Percentiles rank a stretch among this genome's conserved stretches.
Conservation (phyloP, 2,888 invertebrate species). For the Phyto melanocephala region DNA sequence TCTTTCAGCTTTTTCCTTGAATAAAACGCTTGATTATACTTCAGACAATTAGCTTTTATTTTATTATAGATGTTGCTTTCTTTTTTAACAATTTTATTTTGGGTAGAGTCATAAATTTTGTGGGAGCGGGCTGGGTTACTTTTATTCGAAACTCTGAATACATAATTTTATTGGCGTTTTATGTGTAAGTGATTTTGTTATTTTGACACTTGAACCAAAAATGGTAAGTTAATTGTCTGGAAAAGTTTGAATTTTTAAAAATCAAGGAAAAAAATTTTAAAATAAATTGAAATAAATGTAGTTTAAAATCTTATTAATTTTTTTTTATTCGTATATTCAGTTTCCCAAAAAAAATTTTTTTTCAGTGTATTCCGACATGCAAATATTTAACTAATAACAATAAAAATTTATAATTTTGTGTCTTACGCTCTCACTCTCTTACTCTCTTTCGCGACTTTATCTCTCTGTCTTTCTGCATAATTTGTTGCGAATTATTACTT, state of each 20-base stretch:
- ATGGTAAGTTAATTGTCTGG: not conserved
- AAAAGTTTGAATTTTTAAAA: not conserved
- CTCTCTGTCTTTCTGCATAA: not conserved
- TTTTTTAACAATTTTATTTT: constrained; percentile 9
- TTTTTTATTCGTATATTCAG: no score
- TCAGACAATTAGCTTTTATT: constrained; percentile 61
- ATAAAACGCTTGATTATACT: constrained; percentile 48
- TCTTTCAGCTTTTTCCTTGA: not conserved
- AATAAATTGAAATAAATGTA: no score
- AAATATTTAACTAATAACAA: no score
- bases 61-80: constrained; percentile 17
- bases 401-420: no score
- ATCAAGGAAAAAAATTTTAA: not conserved
- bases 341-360: no score
- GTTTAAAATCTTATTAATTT: no score
- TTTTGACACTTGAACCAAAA: constrained; percentile 36
- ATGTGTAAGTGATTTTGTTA: not conserved
- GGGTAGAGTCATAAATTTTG: not conserved
- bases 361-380: no score
- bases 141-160: not conserved
- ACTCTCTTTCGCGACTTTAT: no score
- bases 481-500: constrained; percentile 32
- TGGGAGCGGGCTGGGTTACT: not conserved
- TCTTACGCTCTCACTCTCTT: no score
- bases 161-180: not conserved